These are phyloP conservation scores for Halcyon badia DNA, from an alignment of 2,797 vertebrate species.

Conservation along the genomic window DNA sequence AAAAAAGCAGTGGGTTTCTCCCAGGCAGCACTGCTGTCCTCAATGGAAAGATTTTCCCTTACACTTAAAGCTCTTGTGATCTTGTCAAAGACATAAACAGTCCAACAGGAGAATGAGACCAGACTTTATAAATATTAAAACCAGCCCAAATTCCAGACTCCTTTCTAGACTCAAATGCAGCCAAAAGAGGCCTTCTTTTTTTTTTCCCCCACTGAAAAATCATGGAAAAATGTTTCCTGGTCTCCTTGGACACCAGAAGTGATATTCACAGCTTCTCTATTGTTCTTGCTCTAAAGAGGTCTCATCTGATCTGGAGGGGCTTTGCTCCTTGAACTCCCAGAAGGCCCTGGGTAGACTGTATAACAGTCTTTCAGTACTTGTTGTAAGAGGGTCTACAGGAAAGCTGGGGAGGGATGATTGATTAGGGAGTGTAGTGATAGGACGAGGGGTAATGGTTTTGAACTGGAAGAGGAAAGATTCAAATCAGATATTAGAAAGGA, in stretches of 20 bases:
- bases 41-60: neutral
- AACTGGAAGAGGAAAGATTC: neutral
- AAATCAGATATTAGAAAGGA: too few species aligned
- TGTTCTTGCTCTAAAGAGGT: neutral
- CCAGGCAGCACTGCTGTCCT: fast-evolving
- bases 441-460: neutral
- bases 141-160: neutral
- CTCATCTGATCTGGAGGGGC: neutral
- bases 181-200: neutral
- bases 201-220: neutral
- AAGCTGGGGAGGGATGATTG: too few species aligned
- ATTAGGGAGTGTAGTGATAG: neutral
- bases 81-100: neutral
- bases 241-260: neutral
- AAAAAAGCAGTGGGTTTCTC: neutral
- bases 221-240: neutral
- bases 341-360: too few species aligned
- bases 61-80: neutral
- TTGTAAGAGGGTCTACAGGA: too few species aligned
- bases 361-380: too few species aligned
- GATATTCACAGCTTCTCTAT: neutral
- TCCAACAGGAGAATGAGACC: neutral
- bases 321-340: neutral
- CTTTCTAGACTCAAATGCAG: neutral
- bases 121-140: neutral